phyloP scores from a whole-genome alignment of 2,797 vertebrate species.

The Micropoecilia bifurca region DNA sequence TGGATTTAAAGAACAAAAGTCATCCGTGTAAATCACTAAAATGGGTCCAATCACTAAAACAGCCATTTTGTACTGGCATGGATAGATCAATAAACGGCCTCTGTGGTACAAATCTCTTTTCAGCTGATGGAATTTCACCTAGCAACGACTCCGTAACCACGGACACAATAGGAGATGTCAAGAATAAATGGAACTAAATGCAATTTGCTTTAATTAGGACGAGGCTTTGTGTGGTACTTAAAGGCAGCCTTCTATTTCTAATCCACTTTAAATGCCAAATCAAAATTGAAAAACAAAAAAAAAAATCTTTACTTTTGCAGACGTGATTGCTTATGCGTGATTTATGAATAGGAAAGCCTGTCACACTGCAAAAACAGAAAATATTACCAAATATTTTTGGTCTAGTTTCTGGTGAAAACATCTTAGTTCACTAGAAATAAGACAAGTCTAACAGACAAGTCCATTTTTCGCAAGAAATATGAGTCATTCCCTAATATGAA shows the following conservation, averaged over 20 bases:
- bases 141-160: constrained; percentile 6
- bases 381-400: too few relatives aligned
- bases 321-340: constrained; percentile 28
- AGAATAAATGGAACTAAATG: constrained; percentile 44
- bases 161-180: constrained; percentile 7
- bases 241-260: constrained; percentile 63
- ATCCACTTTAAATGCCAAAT: constrained; percentile 24
- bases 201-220: constrained; percentile 51
- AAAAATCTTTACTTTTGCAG: constrained; percentile 6
- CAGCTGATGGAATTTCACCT: neutral
- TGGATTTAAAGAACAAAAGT: neutral
- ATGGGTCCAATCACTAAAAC: neutral
- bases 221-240: constrained; percentile 58
- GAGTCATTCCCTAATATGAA: too few relatives aligned
- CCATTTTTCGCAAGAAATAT: too few relatives aligned
- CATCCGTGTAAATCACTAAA: neutral
- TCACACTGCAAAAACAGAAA: constrained; percentile 1
- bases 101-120: neutral
- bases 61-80: neutral
- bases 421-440: too few relatives aligned
- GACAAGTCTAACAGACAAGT: too few relatives aligned
- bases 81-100: neutral
- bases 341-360: constrained; percentile 25
- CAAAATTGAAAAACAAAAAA: constrained; percentile 15
- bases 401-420: too few relatives aligned